A percentile compares a stretch with the other conserved stretches of the same genome.
Evolutionary conservation across 2,888 invertebrate species (phyloP).

Genomic region (Parnassius mnemosyne): DNA sequence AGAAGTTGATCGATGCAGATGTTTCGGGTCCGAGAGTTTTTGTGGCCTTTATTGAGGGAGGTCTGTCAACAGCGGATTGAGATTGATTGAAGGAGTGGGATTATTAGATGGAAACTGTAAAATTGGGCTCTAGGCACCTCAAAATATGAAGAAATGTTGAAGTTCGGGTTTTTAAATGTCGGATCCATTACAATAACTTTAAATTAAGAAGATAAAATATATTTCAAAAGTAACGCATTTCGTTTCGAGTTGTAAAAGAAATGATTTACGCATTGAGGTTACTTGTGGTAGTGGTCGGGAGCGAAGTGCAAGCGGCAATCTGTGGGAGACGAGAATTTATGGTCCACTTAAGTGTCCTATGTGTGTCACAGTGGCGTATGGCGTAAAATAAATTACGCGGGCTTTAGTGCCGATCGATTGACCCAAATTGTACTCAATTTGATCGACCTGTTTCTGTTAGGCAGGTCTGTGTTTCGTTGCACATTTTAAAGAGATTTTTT

Average conservation of each 20-base stretch:
- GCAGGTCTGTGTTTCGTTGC: slow-evolving; percentile 5
- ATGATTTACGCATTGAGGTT: slow-evolving; percentile 19
- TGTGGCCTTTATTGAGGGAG: too few relatives aligned
- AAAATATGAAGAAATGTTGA: too few relatives aligned
- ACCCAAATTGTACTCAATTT: slow-evolving; percentile 23
- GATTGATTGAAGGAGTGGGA: too few relatives aligned
- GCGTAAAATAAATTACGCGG: slow-evolving; percentile 31
- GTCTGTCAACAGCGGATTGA: too few relatives aligned
- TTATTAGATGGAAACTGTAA: too few relatives aligned
- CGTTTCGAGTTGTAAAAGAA: slow-evolving; percentile 3
- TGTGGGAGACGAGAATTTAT: slow-evolving; percentile 51
- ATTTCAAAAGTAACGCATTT: slow-evolving; percentile 7
- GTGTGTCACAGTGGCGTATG: slow-evolving; percentile 49
- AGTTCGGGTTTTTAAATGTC: too few relatives aligned
- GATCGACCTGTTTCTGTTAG: slow-evolving; percentile 16
- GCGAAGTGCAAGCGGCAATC: slow-evolving; percentile 16
- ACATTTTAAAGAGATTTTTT: not conserved
- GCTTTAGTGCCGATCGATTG: slow-evolving; percentile 23
- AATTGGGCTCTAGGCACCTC: too few relatives aligned
- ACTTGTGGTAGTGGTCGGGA: slow-evolving; percentile 32
- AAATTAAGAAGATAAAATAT: too few relatives aligned
- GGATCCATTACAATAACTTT: too few relatives aligned
- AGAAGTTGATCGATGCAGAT: too few relatives aligned
- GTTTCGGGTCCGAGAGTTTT: too few relatives aligned
- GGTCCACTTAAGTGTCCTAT: slow-evolving; percentile 49